Base-by-base conservation (phyloP, 2,888 invertebrate species). In the Protonemura montana region DNA sequence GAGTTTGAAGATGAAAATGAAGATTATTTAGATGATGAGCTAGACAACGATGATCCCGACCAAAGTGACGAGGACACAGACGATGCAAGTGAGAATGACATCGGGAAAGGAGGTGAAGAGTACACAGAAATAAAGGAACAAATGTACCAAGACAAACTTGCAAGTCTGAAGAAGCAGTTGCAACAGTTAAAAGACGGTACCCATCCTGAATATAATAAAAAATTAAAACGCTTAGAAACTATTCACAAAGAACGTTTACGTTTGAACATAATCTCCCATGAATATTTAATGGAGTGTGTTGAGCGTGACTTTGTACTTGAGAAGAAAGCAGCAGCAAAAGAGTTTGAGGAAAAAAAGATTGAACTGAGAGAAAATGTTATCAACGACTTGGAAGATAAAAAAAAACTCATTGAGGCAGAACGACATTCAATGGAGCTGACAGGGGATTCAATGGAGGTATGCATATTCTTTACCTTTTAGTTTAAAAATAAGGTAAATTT, bases 1-100 rank as follows among this genome's bases (percentile, higher is more conserved):
- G 95, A 95, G 89, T 94, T 94, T 90, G 95, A 95, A 87, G 95
- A 95, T 89, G 95, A 95, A 87, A 94, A 94, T 89, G 95, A 94
- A 89, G 95, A 95, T 89, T 95, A 95, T 89, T 89, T 93, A 89
- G 95, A 95, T 87, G 95, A 95, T 88, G 95, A 94, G 89, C 92
- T 94, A 86, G 95, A 95, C 88, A 93, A 93, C 87, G 95, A 95
- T 87, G 93, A 95, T 90, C 92, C 91, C 89, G 92, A 94, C 90
- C 92, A 93, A 89, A 93, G 92, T 87, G 93, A 94, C 91, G 93
- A 93, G 93, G 98, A 98, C 91, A 98, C 98, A 0, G 98, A 98
- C 92, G 98, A 98, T 92, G 98, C 98, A 0, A 98, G 98, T 91
- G 98, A 98, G 92, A 97, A 97, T n/a, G 98, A 98, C 89, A 94